These are phyloP conservation scores for Callipepla californica DNA, from an alignment of 2,113 vertebrate species.

Conservation along the genomic window DNA sequence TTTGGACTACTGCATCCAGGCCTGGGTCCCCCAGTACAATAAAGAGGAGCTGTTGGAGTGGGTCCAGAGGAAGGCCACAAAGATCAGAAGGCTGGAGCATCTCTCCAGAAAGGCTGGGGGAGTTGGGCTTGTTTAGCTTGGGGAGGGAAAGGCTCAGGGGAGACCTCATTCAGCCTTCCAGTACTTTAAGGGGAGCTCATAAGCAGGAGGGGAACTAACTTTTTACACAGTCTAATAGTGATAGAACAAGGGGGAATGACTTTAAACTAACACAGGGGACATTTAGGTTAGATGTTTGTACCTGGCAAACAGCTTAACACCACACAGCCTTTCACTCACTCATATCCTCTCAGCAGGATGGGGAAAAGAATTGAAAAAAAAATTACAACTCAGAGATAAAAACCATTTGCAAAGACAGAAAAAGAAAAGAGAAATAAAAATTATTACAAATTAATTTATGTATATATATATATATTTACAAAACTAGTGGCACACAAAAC, in stretches of 20 bases:
- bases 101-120: neutral
- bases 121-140: neutral
- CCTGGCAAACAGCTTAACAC: too few relatives aligned
- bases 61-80: neutral
- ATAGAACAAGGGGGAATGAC: neutral
- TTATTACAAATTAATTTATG: neutral
- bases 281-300: neutral
- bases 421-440: neutral
- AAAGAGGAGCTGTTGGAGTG: neutral
- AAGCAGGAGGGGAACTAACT: neutral
- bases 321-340: too few relatives aligned
- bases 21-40: neutral
- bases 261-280: neutral
- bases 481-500: neutral
- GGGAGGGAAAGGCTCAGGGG: neutral
- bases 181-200: neutral
- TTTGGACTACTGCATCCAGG: neutral
- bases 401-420: neutral
- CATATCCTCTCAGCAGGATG: neutral
- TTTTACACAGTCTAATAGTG: neutral
- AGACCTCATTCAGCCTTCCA: neutral
- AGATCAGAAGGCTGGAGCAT: neutral
- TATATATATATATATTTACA: neutral
- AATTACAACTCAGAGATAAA: neutral
- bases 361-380: too few relatives aligned